Percentiles rank a stretch among this genome's conserved stretches.
Evolutionary conservation across 2,888 invertebrate species (phyloP).

Genomic region (Rotaria socialis): DNA sequence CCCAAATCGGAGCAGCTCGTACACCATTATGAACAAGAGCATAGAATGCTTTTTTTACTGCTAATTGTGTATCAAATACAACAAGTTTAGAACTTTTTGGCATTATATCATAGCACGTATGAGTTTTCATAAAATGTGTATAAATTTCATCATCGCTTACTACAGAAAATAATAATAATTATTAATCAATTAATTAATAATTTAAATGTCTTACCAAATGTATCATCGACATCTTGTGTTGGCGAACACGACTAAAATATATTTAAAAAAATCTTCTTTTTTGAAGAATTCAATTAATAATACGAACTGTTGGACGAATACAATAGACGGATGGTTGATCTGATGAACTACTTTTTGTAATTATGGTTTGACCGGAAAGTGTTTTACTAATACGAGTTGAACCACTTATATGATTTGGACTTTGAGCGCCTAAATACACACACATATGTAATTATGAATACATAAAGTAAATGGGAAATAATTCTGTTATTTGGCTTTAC

Average conservation of each 20-base stretch:
- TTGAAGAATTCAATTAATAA: not conserved
- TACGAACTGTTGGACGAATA: conserved; percentile 32
- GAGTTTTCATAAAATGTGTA: conserved; percentile 98
- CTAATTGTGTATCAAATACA: conserved; percentile 94
- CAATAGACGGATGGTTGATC: conserved; percentile 24
- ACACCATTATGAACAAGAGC: conserved; percentile 98
- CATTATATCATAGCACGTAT: conserved; percentile 98
- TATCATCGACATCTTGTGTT: not conserved
- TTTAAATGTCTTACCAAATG: conserved; percentile 9
- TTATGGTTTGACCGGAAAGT: not conserved
- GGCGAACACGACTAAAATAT: not conserved
- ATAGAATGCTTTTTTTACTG: conserved; percentile 95
- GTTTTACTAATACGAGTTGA: not conserved
- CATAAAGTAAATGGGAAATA: too few relatives aligned
- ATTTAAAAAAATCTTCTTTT: not conserved
- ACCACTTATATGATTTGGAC: conserved; percentile 6
- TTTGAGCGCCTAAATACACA: not conserved
- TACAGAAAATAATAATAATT: not conserved
- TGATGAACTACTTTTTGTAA: not conserved
- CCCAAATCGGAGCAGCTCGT: conserved; percentile 94
- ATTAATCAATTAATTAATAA: not conserved
- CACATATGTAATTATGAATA: not conserved
- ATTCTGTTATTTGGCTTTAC: not conserved
- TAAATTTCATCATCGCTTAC: conserved; percentile 88
- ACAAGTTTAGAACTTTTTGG: conserved; percentile 98